phyloP scores from a whole-genome alignment of 2,888 invertebrate species.

The Seira musarum region DNA sequence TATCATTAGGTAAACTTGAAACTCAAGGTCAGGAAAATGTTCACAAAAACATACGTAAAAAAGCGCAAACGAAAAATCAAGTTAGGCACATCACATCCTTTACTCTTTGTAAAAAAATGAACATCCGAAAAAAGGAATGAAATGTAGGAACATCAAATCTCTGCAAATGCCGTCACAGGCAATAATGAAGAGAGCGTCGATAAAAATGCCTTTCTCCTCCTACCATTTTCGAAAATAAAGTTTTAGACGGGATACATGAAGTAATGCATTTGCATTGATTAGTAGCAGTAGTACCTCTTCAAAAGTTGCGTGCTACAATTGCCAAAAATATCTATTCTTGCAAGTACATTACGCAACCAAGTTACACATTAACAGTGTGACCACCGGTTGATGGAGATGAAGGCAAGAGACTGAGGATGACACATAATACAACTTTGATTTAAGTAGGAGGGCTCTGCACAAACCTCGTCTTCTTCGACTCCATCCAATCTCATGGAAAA shows the following conservation, averaged over 20 bases:
- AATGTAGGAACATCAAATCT: conserved; percentile 1
- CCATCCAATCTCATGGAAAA: background rate
- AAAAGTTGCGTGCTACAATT: conserved; percentile 10
- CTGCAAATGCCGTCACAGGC: conserved; percentile 4
- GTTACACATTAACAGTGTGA: conserved; percentile 29
- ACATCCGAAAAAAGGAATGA: background rate
- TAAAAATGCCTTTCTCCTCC: conserved; percentile 14
- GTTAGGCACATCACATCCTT: too few relatives aligned
- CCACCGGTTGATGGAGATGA: conserved; percentile 54
- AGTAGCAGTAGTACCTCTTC: background rate
- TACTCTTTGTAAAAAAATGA: too few relatives aligned
- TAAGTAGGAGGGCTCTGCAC: conserved; percentile 49
- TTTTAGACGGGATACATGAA: background rate
- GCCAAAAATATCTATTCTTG: conserved; percentile 1
- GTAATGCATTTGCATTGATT: too few relatives aligned
- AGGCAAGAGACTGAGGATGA: conserved; percentile 54
- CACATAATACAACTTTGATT: conserved; percentile 51
- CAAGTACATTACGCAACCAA: background rate
- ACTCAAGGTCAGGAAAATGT: background rate
- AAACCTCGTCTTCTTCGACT: conserved; percentile 14
- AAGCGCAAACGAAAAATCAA: conserved; percentile 28
- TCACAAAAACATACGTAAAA: conserved; percentile 22
- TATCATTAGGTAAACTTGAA: background rate
- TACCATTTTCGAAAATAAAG: conserved; percentile 3
- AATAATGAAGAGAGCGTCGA: background rate